Evolutionary conservation across 2,888 invertebrate species (phyloP), one percentile per base, ranked within the genome.

Genomic region (Nudaria mundana): DNA sequence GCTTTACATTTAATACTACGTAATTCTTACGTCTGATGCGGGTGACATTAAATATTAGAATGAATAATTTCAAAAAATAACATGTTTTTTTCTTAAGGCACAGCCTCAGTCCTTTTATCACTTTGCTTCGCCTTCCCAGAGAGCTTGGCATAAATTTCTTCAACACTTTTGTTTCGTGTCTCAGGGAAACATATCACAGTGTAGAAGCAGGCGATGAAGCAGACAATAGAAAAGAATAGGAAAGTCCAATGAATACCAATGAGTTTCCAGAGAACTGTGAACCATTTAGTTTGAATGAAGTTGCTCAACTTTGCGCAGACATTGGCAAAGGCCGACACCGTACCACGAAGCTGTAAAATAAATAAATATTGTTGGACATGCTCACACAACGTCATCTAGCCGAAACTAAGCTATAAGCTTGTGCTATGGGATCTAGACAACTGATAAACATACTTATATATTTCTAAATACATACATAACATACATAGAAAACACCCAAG

Each of bases 211-310:
- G 82, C 78, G 8, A 61, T 29, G 61, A 87, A 84, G 40, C 78
- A 79, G 5, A 86, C 75, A 0, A 67, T 23, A 0, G 84, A 65
- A 52, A 88, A 88, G 68, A 82, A 82, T 0, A 85, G 47, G 56
- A 87, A 82, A 0, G 80, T 80, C 83, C 85, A 86, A 30, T 88
- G 86, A 30, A 85, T 84, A 18, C 87, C 86, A 35, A 87, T 69
- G 1, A 76, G 44, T 0, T 78, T 75, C 39, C 78, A 77, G 8
- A 87, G 62, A 7, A 65, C 66, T 0, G 79, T 77, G 72, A 88
- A 88, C 84, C 85, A 86, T 50, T 86, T 88, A 60, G 80, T 81
- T 48, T 88, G 87, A 22, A 84, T 44, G 56, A 88, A 88, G 63
- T 87, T 88, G 66, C 84, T 84, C 39, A 85, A 63, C 55, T 88